Base-by-base conservation (phyloP, 1,140 invertebrate genomes). In the Drosophila lacteicornis region DNA sequence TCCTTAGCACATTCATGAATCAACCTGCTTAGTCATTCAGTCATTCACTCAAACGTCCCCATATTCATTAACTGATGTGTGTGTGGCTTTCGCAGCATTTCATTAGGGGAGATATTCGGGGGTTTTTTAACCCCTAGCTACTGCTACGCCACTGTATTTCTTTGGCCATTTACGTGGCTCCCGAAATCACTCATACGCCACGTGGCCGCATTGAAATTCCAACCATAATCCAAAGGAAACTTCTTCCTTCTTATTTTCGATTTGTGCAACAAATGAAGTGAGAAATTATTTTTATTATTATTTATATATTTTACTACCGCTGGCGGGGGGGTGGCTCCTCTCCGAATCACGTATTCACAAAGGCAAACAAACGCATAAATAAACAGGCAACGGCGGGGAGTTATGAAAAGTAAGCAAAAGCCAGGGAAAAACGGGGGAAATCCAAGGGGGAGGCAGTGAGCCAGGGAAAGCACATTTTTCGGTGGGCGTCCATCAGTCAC, bases 181-280 rank as follows among this genome's bases (percentile, higher is more conserved):
- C 47, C 25, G 36, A 82, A 79, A 82, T 69, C 68, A 71, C 80
- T 61, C 75, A 83, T 83, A 82, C 80, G 80, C 75, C 51, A 22
- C 68, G 53, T 75, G 56, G 79, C 42, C 73, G 15, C 33, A 49
- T 71, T 69, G 42, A 38, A 40, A 69, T 69, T 69, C 65, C 68
- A 83, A 61, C 73, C 58, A 74, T 74, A 75, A 78, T 60, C 73
- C 70, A n/a, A 43, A 43, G n/a, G 38, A 36, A 60, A 51, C 45
- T 33, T 49, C 38, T 49, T 27, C 58, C 25, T 17, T 38, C 79
- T 70, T 63, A 76, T 87, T 88, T 87, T 88, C 79, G 77, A 87
- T 88, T 88, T 87, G 80, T 82, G 83, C 83, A 87, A 87, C 83
- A 87, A 87, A 87, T 87, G 83, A 87, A 87, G 84, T 87, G 80